Base-by-base conservation (phyloP, 2,797 vertebrate species). In the Pseudochaenichthys georgianus region DNA sequence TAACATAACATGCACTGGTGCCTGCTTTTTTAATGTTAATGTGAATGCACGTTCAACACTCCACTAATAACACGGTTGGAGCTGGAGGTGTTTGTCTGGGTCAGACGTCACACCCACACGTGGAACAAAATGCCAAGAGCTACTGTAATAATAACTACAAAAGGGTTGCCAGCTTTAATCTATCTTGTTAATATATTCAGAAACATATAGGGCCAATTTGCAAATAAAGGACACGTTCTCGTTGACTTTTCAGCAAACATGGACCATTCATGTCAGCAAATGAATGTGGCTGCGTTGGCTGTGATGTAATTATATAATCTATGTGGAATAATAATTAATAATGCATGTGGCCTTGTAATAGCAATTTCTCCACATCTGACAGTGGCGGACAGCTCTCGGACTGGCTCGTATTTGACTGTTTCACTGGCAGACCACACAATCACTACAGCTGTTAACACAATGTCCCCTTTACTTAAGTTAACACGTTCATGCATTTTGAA, bases 21-120 rank as follows among this genome's bases (percentile, higher is more conserved):
- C 88, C 80, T 87, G 87, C 87, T 92, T 86, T 84, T 80, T 87
- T 51, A 90, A 86, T 89, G 91, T 82, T 93, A 95, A 95, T 95
- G 90, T 84, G 64, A 2, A 21, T 21, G 89, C 90, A 90, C 91
- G 89, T 79, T 89, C 90, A 71, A 88, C 78, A 81, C 90, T 88
- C 81, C 21, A 21, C 78, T 86, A 81, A 88, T 86, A 86, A 75
- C 83, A 59, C 72, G 23, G 67, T 41, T 13, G 70, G 62, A 60
- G 64, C 80, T 69, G 71, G 69, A 67, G 69, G 60, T 84, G 83
- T 81, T 87, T 64, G 80, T 85, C 77, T 84, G 83, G 92, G 91
- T 93, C 92, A 95, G 73, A 87, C 78, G 76, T 90, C 85, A 82
- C 88, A 75, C 89, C 91, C 86, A 89, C 90, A 82, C 77, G 65